Conservation (phyloP, 1,140 invertebrate genomes). For the Drosophila athabasca region DNA sequence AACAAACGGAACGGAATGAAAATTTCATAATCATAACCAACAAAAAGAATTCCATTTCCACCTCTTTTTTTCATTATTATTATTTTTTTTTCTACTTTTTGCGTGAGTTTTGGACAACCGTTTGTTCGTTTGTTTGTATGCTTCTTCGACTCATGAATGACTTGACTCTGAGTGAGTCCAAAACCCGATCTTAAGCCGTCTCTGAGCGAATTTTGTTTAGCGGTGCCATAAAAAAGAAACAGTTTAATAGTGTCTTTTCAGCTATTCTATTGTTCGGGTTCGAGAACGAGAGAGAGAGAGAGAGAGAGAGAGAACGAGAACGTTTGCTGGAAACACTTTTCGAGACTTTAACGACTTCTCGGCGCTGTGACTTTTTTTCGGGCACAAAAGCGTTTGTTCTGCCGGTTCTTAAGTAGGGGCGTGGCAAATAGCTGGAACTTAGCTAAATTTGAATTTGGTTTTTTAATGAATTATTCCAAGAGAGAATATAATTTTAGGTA, state of each 20-base stretch:
- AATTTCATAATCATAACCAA: constrained; percentile 74
- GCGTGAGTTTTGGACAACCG: constrained; percentile 39
- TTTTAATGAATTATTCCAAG: constrained; percentile 12
- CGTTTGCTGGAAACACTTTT: constrained; percentile 28
- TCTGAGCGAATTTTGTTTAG: constrained; percentile 57
- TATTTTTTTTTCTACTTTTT: constrained; percentile 5
- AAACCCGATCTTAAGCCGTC: constrained; percentile 26
- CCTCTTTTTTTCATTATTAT: constrained; percentile 14
- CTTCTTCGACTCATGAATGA: constrained; percentile 57
- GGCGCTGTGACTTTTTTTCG: constrained; percentile 26
- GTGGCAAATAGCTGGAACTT: constrained; percentile 18
- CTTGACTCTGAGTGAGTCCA: constrained; percentile 46
- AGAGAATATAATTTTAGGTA: neutral
- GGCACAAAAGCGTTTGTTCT: constrained; percentile 36
- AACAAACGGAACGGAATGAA: constrained; percentile 54
- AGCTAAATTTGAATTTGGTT: constrained; percentile 25
- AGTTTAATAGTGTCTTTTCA: constrained; percentile 64
- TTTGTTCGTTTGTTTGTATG: constrained; percentile 5
- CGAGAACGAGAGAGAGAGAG: neutral
- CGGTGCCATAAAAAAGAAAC: constrained; percentile 72
- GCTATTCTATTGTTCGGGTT: constrained; percentile 14
- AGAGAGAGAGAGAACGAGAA: too few species aligned
- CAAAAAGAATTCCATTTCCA: constrained; percentile 49
- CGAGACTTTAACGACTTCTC: constrained; percentile 53
- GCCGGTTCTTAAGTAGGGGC: constrained; percentile 35